A percentile compares a stretch with the other conserved stretches of the same genome.
Conservation (phyloP, 2,888 invertebrate genomes). For the Tipula vernalis region DNA sequence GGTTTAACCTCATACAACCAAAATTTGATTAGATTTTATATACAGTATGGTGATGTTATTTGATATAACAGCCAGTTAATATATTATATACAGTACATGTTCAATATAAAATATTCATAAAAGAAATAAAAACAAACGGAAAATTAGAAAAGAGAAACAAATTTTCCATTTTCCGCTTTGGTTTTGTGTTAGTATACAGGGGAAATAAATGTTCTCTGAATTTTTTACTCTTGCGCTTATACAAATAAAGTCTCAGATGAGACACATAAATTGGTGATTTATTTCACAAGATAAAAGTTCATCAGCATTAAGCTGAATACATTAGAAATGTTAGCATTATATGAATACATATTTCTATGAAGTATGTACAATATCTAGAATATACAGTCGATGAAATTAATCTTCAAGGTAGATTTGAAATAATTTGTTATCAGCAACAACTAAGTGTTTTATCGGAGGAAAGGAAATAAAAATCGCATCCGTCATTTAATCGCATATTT, state of each 20-base stretch:
- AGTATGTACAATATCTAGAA: neutral
- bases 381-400: neutral
- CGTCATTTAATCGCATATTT: neutral
- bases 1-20: neutral
- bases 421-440: no score
- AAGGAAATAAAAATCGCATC: neutral
- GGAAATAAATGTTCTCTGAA: neutral
- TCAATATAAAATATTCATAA: neutral
- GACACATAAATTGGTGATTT: neutral
- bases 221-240: neutral
- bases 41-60: neutral
- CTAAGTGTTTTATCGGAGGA: neutral
- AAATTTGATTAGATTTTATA: neutral
- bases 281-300: neutral
- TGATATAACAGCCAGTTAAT: neutral
- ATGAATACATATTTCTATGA: neutral
- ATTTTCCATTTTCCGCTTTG: neutral
- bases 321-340: neutral
- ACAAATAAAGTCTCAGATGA: neutral
- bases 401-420: neutral
- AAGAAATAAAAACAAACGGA: neutral
- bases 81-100: neutral
- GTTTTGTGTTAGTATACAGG: neutral
- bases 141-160: neutral
- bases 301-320: neutral